These are phyloP conservation scores for Eupithecia exiguata DNA, from an alignment of 2,888 invertebrate genomes.

Conservation along the genomic window DNA sequence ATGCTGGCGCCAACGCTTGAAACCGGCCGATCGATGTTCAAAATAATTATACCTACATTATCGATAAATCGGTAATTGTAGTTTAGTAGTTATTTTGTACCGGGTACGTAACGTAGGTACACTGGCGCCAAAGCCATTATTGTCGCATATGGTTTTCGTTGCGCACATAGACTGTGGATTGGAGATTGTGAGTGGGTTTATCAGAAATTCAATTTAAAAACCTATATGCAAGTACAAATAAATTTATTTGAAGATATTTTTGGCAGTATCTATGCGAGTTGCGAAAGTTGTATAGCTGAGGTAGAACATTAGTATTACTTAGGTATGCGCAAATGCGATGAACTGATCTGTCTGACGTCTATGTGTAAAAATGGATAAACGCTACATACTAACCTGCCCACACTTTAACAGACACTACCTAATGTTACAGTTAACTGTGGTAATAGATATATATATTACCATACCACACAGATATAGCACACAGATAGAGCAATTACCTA, in stretches of 20 bases:
- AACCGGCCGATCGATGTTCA: constrained; percentile 52
- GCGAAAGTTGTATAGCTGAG: background rate
- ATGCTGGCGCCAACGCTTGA: constrained; percentile 52
- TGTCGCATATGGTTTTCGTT: constrained; percentile 59
- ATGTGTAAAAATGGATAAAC: background rate
- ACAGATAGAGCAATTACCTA: too few relatives aligned
- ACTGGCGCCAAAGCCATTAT: constrained; percentile 73
- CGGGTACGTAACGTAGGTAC: constrained; percentile 39
- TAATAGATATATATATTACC: too few relatives aligned
- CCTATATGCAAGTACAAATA: background rate
- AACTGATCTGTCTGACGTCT: background rate
- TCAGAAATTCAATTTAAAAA: background rate
- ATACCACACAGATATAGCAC: too few relatives aligned
- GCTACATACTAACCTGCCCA: background rate
- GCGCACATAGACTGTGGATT: constrained; percentile 39
- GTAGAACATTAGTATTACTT: background rate
- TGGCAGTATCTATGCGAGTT: background rate
- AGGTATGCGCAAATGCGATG: background rate
- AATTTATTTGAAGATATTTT: background rate
- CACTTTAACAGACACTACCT: background rate
- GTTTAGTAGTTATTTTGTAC: constrained; percentile 20
- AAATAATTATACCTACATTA: constrained; percentile 63
- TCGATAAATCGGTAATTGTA: constrained; percentile 68
- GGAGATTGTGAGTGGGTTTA: constrained; percentile 9
- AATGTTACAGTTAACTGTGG: background rate